A percentile compares a stretch with the other conserved stretches of the same genome.
phyloP scores from a whole-genome alignment of 2,797 vertebrate genomes.

The Pelobates cultripes region DNA sequence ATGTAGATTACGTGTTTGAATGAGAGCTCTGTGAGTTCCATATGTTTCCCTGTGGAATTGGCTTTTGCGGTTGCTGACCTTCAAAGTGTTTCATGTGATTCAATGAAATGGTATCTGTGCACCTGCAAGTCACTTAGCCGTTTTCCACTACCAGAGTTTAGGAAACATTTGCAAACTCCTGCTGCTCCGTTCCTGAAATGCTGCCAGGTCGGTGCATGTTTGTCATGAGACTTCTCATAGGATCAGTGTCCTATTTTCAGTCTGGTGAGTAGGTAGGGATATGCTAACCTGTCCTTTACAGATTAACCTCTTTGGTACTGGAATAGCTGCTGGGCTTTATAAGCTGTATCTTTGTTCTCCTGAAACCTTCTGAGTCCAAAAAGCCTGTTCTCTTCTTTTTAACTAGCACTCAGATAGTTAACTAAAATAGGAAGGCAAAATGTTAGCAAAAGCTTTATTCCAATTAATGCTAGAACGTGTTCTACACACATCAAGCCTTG shows the following conservation, averaged over 20 bases:
- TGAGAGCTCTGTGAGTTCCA: not conserved
- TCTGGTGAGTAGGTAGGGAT: constrained; percentile 30
- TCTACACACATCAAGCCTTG: too few relatives aligned
- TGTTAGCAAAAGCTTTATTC: too few relatives aligned
- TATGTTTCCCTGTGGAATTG: not conserved
- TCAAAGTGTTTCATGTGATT: constrained; percentile 43
- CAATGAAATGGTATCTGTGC: constrained; percentile 28
- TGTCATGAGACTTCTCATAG: constrained; percentile 30
- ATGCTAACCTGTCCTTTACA: constrained; percentile 31
- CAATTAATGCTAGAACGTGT: too few relatives aligned
- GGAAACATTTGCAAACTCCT: not conserved
- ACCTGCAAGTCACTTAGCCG: constrained; percentile 20
- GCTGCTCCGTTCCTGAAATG: constrained; percentile 18
- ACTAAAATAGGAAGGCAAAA: too few relatives aligned
- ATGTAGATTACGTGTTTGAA: not conserved
- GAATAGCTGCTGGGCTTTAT: not conserved
- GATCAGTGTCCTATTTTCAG: constrained; percentile 11
- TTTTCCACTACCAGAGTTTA: constrained; percentile 15
- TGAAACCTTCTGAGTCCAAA: too few relatives aligned
- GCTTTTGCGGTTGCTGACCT: constrained; percentile 38
- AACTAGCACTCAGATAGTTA: too few relatives aligned
- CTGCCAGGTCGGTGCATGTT: constrained; percentile 16
- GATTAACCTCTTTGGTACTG: constrained; percentile 20
- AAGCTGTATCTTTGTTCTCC: not conserved
- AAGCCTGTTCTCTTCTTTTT: too few relatives aligned